phyloP scores from a whole-genome alignment of 2,113 vertebrate species.

The Myrmecophaga tridactyla region DNA sequence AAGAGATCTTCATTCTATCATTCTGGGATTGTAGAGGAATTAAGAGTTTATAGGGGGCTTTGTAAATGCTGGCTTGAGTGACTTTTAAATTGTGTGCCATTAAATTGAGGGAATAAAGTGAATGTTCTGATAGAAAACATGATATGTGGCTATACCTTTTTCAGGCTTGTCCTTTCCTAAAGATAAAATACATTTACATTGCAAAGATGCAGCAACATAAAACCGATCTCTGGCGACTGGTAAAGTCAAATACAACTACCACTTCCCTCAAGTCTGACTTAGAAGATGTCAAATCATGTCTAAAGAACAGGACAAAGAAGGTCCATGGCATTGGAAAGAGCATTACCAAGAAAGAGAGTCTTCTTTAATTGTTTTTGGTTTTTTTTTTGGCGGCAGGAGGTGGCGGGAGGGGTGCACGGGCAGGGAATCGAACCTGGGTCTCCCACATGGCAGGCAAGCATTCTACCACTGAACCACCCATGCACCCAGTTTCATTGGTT shows the following conservation, averaged over 20 bases:
- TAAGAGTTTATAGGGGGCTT: not conserved
- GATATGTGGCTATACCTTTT: not conserved
- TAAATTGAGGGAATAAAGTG: slow-evolving; percentile 19
- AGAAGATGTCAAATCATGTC: not conserved
- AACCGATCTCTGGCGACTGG: not conserved
- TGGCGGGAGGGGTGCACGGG: too few relatives aligned
- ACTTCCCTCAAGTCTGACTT: not conserved
- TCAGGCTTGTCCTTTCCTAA: slow-evolving; percentile 7
- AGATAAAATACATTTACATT: not conserved
- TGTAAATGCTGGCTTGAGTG: not conserved
- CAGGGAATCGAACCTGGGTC: too few relatives aligned
- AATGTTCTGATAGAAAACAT: not conserved
- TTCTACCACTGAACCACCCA: too few relatives aligned
- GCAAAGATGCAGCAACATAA: slow-evolving; percentile 23
- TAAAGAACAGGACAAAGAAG: not conserved
- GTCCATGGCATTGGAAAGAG: not conserved
- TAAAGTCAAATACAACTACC: not conserved
- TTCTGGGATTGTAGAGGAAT: slow-evolving; percentile 24
- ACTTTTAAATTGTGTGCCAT: not conserved
- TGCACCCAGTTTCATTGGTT: too few relatives aligned
- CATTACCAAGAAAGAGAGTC: not conserved
- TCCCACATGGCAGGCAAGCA: too few relatives aligned
- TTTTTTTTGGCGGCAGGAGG: too few relatives aligned
- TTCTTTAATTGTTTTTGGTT: too few relatives aligned
- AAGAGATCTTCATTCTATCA: not conserved